These are phyloP conservation scores for Gadopsis marmoratus DNA, from an alignment of 2,797 vertebrate species.

Conservation along the genomic window DNA sequence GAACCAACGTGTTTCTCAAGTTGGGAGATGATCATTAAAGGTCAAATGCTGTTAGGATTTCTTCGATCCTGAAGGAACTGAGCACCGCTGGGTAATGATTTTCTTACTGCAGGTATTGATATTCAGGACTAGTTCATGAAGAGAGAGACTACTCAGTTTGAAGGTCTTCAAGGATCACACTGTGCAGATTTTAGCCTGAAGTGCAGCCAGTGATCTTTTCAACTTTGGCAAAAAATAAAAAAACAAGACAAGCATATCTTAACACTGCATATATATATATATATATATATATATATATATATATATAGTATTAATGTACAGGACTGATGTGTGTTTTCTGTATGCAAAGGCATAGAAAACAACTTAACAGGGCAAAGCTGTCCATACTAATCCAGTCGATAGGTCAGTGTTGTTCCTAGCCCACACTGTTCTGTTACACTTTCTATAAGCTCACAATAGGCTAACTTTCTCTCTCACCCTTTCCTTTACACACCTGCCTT, in stretches of 20 bases:
- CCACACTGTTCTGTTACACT: conserved; percentile 1
- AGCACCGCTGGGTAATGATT: conserved; percentile 40
- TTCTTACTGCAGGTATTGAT: conserved; percentile 42
- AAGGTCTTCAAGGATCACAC: conserved; percentile 9
- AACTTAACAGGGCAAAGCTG: conserved; percentile 2
- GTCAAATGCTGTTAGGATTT: conserved; percentile 47
- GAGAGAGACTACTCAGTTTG: conserved; percentile 29
- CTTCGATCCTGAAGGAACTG: conserved; percentile 44
- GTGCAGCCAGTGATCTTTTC: neutral
- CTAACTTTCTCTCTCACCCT: conserved; percentile 11
- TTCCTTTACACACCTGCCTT: conserved; percentile 14
- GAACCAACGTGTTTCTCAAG: conserved; percentile 34
- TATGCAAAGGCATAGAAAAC: conserved; percentile 8
- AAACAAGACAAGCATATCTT: conserved; percentile 2
- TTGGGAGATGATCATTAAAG: conserved; percentile 54
- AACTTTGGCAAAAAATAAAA: neutral
- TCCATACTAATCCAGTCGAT: neutral
- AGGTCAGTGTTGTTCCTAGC: neutral
- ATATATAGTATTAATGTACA: conserved; percentile 39
- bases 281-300: conserved; percentile 34
- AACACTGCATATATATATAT: conserved; percentile 17
- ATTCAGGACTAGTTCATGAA: conserved; percentile 48
- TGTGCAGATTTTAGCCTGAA: conserved; percentile 3
- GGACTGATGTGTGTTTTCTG: neutral
- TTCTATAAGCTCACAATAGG: conserved; percentile 16